phyloP scores from a whole-genome alignment of 2,113 vertebrate species.

The Spea multiplicata region DNA sequence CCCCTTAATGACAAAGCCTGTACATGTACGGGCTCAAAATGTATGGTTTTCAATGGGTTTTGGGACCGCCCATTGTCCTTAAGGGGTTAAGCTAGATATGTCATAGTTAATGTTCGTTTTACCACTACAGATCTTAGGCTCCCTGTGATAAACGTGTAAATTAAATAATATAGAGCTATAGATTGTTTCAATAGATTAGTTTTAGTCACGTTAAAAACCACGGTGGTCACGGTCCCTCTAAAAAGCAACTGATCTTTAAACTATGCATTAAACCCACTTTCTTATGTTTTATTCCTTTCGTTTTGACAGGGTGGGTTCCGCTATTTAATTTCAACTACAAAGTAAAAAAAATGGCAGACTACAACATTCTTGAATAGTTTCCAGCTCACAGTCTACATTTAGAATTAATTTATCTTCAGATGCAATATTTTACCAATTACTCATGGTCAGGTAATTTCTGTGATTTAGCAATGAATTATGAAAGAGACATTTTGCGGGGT shows the following conservation, averaged over 20 bases:
- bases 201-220: no score
- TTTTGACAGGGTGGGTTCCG: constrained; percentile 21
- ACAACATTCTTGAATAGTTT: constrained; percentile 28
- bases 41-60: no score
- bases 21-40: no score
- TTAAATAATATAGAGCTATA: no score
- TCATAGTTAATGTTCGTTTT: no score
- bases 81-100: no score
- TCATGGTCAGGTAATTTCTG: neutral
- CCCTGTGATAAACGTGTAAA: no score
- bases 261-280: neutral
- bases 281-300: neutral
- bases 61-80: no score
- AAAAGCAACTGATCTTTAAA: neutral
- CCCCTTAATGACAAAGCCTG: no score
- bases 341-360: neutral
- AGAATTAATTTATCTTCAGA: constrained; percentile 2
- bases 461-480: neutral
- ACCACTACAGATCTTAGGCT: no score
- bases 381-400: neutral
- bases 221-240: neutral
- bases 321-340: constrained; percentile 4
- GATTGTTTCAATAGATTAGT: no score
- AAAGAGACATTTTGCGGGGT: no score
- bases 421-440: constrained; percentile 5